Conservation (phyloP, 2,797 vertebrate species). For the Balearica regulorum region DNA sequence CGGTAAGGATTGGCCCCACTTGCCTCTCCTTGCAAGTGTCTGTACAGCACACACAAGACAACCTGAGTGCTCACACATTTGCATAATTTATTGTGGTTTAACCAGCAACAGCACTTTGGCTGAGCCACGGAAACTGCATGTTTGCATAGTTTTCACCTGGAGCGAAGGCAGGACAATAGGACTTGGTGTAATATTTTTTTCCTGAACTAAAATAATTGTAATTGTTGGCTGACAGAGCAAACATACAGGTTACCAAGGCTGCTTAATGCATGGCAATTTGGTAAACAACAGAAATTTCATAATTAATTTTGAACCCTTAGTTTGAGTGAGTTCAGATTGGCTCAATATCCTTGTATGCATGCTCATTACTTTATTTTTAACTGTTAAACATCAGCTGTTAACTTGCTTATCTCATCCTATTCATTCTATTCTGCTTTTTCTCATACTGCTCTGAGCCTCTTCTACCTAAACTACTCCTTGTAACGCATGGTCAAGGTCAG, state of each 20-base stretch:
- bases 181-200: neutral
- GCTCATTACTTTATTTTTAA: neutral
- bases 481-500: neutral
- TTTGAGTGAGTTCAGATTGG: neutral
- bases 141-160: neutral
- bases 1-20: neutral
- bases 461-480: neutral
- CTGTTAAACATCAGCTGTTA: neutral
- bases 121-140: neutral
- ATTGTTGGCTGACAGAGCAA: neutral
- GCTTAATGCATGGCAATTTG: neutral
- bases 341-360: neutral
- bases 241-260: neutral
- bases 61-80: neutral
- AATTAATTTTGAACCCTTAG: neutral
- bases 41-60: neutral
- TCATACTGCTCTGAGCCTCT: neutral
- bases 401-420: neutral
- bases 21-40: neutral
- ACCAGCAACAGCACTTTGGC: neutral
- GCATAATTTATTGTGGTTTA: neutral
- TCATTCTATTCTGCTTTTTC: neutral
- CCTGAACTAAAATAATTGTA: neutral
- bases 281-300: neutral
- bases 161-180: neutral